phyloP scores from a whole-genome alignment of 1,140 invertebrate species.

The Drosophila ambigua region DNA sequence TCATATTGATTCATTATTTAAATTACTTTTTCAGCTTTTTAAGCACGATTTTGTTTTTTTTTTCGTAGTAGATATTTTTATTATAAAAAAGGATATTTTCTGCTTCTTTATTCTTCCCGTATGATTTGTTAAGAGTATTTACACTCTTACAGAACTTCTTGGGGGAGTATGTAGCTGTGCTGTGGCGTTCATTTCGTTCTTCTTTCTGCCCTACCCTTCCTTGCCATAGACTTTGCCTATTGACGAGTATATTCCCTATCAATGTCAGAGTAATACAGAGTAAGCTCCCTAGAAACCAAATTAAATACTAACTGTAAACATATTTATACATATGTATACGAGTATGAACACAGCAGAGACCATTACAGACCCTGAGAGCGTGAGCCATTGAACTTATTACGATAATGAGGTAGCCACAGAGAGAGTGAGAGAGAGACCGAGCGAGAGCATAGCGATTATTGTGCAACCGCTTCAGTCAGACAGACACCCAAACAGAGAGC shows the following conservation, averaged over 20 bases:
- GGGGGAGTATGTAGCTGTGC: no score
- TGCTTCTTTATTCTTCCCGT: no score
- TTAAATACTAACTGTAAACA: not conserved
- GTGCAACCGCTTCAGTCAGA: conserved; percentile 31
- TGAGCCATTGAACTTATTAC: conserved; percentile 57
- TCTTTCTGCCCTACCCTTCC: no score
- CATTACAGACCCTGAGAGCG: conserved; percentile 40
- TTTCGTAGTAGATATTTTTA: no score
- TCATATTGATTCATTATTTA: no score
- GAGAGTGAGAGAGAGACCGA: conserved; percentile 11
- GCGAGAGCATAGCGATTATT: conserved; percentile 4
- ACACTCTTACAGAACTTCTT: no score
- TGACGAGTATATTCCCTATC: not conserved
- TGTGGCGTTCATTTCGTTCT: no score
- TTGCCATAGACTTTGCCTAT: no score
- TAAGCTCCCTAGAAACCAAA: conserved; percentile 9
- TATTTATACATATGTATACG: not conserved
- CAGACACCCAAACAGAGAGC: conserved; percentile 13
- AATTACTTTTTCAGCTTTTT: no score
- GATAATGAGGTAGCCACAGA: conserved; percentile 30
- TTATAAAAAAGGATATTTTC: no score
- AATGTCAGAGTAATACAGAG: conserved; percentile 3
- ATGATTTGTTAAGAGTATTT: no score
- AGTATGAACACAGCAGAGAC: conserved; percentile 3
- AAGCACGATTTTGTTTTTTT: no score